A percentile compares a stretch with the other conserved stretches of the same genome.
Evolutionary conservation across 2,113 vertebrate species (phyloP).

Genomic region (Elanoides forficatus): DNA sequence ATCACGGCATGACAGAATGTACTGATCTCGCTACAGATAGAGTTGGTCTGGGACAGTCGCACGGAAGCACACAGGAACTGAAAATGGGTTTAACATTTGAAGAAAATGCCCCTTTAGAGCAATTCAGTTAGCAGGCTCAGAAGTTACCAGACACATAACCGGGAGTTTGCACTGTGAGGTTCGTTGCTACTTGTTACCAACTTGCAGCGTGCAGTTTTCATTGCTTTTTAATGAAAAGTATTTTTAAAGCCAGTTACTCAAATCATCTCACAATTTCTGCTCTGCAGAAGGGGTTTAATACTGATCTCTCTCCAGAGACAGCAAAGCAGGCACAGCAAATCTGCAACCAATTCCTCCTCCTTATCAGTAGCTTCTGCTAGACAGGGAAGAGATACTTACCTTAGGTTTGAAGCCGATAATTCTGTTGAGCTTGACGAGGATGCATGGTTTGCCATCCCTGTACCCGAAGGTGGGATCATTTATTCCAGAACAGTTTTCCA

Average conservation of each 20-base stretch:
- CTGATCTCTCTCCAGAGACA: background rate
- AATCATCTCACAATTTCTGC: background rate
- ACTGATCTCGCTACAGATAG: background rate
- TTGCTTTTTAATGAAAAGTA: background rate
- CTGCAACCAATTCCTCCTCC: background rate
- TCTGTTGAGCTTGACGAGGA: conserved; percentile 94
- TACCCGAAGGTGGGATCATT: conserved; percentile 78
- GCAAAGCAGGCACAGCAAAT: background rate
- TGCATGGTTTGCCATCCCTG: conserved; percentile 82
- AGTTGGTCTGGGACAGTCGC: background rate
- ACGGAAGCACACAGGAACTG: background rate
- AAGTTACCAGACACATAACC: background rate
- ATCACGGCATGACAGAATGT: background rate
- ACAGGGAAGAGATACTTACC: conserved; percentile 70
- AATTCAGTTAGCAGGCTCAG: background rate
- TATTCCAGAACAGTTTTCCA: conserved; percentile 81
- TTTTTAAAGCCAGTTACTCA: background rate
- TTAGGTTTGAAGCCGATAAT: conserved; percentile 89
- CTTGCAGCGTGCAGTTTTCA: background rate
- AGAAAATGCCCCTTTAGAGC: background rate
- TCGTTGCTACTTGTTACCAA: background rate
- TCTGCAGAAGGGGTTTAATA: background rate
- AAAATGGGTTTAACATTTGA: background rate
- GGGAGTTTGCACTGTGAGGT: background rate
- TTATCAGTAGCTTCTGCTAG: background rate